phyloP scores from a whole-genome alignment of 2,888 invertebrate species.

The Xestia rhomboidea region DNA sequence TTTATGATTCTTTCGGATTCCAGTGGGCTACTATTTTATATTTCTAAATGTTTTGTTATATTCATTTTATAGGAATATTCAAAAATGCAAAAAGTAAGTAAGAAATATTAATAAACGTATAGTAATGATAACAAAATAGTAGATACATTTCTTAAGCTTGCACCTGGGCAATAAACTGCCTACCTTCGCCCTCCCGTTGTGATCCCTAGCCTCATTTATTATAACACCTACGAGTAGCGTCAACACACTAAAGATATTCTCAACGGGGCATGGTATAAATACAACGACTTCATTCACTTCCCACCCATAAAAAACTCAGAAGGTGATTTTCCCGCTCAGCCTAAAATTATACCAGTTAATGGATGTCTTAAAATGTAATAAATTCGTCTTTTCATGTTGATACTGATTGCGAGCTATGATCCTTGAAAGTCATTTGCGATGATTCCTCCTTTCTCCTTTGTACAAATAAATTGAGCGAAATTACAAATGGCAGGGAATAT shows the following conservation, averaged over 20 bases:
- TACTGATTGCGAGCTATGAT: conserved; percentile 43
- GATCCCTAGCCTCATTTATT: not conserved
- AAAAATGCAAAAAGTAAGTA: not conserved
- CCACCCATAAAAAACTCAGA: conserved; percentile 8
- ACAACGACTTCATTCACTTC: not conserved
- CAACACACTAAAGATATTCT: not conserved
- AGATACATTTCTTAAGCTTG: not conserved
- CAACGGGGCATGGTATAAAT: conserved; percentile 4
- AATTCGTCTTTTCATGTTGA: conserved; percentile 32
- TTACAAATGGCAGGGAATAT: conserved; percentile 49
- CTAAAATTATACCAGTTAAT: conserved; percentile 24
- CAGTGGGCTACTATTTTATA: not conserved
- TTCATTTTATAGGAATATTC: too few species aligned
- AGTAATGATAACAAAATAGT: not conserved
- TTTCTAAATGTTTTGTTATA: too few species aligned
- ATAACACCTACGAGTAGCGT: conserved; percentile 1
- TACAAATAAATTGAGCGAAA: conserved; percentile 45
- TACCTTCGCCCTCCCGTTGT: not conserved
- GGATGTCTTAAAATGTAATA: conserved; percentile 27
- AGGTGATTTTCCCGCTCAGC: conserved; percentile 18
- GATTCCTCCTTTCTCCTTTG: conserved; percentile 41
- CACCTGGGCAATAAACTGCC: not conserved
- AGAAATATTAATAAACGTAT: not conserved
- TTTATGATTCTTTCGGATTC: too few species aligned
- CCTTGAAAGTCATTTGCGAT: conserved; percentile 49